Evolutionary conservation across 2,797 vertebrate genomes (phyloP), one percentile per base, ranked within the genome.

Genomic region (Notoglanidium macrostoma): DNA sequence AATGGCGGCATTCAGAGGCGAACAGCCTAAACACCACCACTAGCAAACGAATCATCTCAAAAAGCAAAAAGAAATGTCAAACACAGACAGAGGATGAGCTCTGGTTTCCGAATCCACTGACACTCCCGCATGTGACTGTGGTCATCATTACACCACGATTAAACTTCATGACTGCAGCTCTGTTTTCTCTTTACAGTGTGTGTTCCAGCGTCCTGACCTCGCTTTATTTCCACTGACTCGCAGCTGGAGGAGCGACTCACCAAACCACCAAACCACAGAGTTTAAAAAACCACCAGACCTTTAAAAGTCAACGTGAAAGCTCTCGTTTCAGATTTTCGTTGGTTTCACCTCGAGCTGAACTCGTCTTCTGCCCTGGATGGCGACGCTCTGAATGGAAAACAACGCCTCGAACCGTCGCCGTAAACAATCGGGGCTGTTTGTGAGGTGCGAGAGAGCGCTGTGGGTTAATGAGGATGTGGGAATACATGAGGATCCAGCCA

Each of bases 301-400:
- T 59, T 57, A 57, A 54, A 54, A 76, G 73, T 9, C 15, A 1
- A 76, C 0, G 73, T 54, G 46, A 76, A 76, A 76, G 46, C 73
- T 51, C 59, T 23, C 9, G 2, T 49, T 68, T 68, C 67, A 57
- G 14, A 26, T 57, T 40, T 32, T 40, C 67, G 32, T 23, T 26
- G 83, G 44, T 84, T 84, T 73, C 83, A 84, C 83, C 83, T 84
- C 67, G 0, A 54, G 67, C 83, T 73, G 83, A 84, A 73, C 83
- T 54, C 15, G 49, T 54, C 21, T 51, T 83, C 29, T 72, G 67
- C 44, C 5, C 46, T 6, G 5, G 23, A 5, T 11, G 1, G 54
- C 32, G 32, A 59, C 32, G 5, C 54, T 79, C 54, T 5, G 77
- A 23, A 57, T 26, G 77, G 76, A 79, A 59, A 79, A 57, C 26